Evolutionary conservation across 2,113 vertebrate species (phyloP).

Genomic region (Trematocara zebra): DNA sequence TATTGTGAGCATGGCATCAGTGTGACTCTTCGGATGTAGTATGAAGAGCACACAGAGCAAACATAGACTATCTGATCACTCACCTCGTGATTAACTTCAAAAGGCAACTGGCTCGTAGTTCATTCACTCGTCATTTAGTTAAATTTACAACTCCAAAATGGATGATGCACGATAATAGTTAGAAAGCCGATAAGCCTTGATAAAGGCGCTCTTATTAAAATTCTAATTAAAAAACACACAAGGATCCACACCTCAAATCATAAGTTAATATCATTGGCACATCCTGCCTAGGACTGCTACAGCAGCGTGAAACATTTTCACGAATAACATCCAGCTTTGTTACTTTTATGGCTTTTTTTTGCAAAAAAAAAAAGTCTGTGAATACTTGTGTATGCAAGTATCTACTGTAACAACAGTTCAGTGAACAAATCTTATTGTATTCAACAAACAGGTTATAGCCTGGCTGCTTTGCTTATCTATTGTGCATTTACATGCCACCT

Average conservation of each 20-base stretch:
- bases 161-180: not conserved
- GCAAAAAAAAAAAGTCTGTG: not conserved
- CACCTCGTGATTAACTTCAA: not conserved
- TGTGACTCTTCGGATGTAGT: not conserved
- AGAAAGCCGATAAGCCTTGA: not conserved
- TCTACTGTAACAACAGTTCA: not conserved
- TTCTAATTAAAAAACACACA: not conserved
- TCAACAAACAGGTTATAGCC: not conserved
- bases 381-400: not conserved
- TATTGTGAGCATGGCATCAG: not conserved
- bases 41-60: not conserved
- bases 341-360: not conserved
- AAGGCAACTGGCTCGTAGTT: not conserved
- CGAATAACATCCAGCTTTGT: not conserved
- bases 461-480: not conserved
- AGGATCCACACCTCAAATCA: not conserved
- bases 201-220: not conserved
- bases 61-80: not conserved
- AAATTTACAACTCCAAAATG: not conserved
- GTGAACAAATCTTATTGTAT: not conserved
- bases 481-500: not conserved
- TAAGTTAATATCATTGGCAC: not conserved
- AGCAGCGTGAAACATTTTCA: not conserved
- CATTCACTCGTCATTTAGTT: not conserved
- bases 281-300: not conserved